Evolutionary conservation across 2,797 vertebrate genomes (phyloP), one percentile per base, ranked within the genome.

Genomic region (Crocidura indochinensis): DNA sequence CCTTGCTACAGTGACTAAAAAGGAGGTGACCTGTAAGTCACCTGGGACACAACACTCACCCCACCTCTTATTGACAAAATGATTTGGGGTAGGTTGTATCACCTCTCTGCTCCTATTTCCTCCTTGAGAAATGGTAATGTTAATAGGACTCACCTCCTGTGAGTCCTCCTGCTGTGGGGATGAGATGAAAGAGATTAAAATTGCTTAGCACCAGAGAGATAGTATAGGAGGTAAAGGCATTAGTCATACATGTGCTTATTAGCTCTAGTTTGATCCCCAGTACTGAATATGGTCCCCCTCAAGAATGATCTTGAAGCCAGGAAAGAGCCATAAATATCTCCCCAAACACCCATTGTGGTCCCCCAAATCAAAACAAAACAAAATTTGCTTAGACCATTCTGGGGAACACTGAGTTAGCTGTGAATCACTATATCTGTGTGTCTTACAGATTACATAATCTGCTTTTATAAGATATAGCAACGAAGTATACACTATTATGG

Each of bases 131-230:
- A 69, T 7, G 14, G 44, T 10, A 6, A 73, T 6, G 72, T 12
- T 44, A 77, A 68, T 0, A 60, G 60, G 24, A 27, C 26, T 10
- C 53, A 65, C 46, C 10, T 64, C 2, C 0, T 1, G 2, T 44
- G 38, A 64, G 19, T 49, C 38, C 38, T 38, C 38, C 38, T 72
- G 51, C 20, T 67, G 0, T 38, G 62, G 31, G 3, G 24, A 69
- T 65, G 77, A 81, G 89, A 81, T 15, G 22, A 88, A 38, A 67
- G 80, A 76, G 56, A 60, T 60, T 19, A 60, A 60, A 60, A 20
- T 20, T 20, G 22, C 56, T 60, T 60, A 4, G 8, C 19, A 20
- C 17, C 56, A 56, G 15, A 56, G 53, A 56, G 15, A 17, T 56
- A 56, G 17, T 60, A 60, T 20, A 60, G 56, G 56, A 60, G 56